Percentiles rank a stretch among this genome's conserved stretches.
These are phyloP conservation scores for Phytoseiulus persimilis DNA, from an alignment of 2,888 invertebrate genomes.

Conservation along the genomic window DNA sequence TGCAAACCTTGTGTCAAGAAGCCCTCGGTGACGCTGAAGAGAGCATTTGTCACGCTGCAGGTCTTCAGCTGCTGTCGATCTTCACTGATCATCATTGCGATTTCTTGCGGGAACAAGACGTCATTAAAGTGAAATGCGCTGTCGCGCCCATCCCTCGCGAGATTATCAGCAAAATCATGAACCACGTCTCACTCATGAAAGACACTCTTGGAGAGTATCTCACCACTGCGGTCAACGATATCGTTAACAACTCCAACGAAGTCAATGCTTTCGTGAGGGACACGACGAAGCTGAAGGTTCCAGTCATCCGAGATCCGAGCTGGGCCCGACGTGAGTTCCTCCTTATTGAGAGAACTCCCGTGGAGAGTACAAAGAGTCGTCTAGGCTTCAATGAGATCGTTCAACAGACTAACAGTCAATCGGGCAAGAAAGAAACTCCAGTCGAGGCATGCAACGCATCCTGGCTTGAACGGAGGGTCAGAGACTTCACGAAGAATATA, in stretches of 20 bases:
- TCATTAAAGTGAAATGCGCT: neutral
- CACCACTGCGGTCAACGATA: neutral
- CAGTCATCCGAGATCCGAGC: neutral
- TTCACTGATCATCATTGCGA: neutral
- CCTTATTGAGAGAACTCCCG: neutral
- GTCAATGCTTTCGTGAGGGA: slow-evolving; percentile 16
- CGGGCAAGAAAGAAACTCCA: neutral
- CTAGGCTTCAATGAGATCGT: slow-evolving; percentile 22
- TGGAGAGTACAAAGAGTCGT: neutral
- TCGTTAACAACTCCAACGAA: neutral
- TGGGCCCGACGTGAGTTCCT: neutral
- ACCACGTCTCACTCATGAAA: neutral
- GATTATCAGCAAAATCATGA: neutral
- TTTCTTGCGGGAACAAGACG: neutral
- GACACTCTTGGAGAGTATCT: neutral
- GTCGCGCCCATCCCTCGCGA: slow-evolving; percentile 1
- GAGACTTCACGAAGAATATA: neutral
- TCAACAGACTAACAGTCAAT: slow-evolving; percentile 11
- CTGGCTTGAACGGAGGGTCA: slow-evolving; percentile 10
- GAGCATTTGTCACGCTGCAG: slow-evolving; percentile 9
- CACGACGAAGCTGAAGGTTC: neutral
- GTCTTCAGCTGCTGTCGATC: neutral
- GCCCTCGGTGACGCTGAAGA: slow-evolving; percentile 14
- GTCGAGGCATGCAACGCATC: neutral
- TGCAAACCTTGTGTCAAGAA: slow-evolving; percentile 9